Evolutionary conservation across 2,888 invertebrate species (phyloP).

Genomic region (Scaptomyza polygonia): DNA sequence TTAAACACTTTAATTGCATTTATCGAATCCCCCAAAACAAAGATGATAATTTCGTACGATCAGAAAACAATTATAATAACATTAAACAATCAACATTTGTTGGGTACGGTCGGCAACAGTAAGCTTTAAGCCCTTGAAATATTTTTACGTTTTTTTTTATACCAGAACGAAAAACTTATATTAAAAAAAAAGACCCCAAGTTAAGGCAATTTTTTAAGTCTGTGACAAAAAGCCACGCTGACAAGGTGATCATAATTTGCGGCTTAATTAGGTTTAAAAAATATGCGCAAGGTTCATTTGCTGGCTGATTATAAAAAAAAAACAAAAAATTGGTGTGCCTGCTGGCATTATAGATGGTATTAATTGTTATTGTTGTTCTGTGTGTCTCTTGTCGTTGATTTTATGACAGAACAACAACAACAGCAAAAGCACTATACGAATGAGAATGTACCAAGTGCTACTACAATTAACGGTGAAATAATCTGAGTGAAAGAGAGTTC

Average conservation of each 20-base stretch:
- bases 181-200: constrained; percentile 1
- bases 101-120: background rate
- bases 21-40: background rate
- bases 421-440: constrained; percentile 4
- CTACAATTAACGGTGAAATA: background rate
- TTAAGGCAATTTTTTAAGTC: constrained; percentile 30
- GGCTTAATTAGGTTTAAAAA: constrained; percentile 68
- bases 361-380: constrained; percentile 13
- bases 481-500: constrained; percentile 4
- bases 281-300: constrained; percentile 58
- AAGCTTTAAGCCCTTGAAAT: constrained; percentile 18
- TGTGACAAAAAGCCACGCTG: constrained; percentile 39
- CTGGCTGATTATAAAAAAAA: constrained; percentile 42
- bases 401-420: constrained; percentile 44
- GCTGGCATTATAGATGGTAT: constrained; percentile 30
- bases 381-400: constrained; percentile 10
- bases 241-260: constrained; percentile 67
- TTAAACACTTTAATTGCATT: too few species aligned
- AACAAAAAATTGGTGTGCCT: too few species aligned
- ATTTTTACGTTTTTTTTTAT: constrained; percentile 8
- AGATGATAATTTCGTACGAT: background rate
- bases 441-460: constrained; percentile 13
- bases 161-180: background rate
- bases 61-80: background rate
- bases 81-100: background rate